Evolutionary conservation across 1,140 invertebrate genomes (phyloP).

Genomic region (Melipona quadrifasciata): DNA sequence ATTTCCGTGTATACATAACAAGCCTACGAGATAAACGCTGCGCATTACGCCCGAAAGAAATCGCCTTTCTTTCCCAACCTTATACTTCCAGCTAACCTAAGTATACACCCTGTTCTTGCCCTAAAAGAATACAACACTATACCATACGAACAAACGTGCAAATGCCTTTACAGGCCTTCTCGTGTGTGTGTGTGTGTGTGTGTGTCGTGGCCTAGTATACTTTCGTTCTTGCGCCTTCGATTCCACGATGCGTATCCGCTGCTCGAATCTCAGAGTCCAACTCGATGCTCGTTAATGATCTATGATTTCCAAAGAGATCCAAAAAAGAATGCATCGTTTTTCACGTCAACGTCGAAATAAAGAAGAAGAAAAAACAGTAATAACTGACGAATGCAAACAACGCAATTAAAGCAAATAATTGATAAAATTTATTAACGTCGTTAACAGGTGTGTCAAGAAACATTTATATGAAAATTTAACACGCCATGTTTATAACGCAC

Average conservation of each 20-base stretch:
- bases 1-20: slow-evolving; percentile 1
- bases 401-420: neutral
- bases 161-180: neutral
- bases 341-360: neutral
- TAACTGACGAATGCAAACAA: neutral
- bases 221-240: neutral
- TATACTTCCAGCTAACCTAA: neutral
- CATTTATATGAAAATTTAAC: too few species aligned
- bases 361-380: neutral
- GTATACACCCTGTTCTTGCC: neutral
- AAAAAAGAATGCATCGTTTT: too few species aligned
- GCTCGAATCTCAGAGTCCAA: neutral
- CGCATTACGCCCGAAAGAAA: neutral
- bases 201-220: neutral
- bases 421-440: neutral
- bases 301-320: neutral
- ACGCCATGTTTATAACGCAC: too few species aligned
- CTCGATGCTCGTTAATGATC: too few species aligned
- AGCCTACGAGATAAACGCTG: neutral
- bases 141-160: neutral
- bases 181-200: neutral
- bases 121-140: neutral
- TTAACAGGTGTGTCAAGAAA: too few species aligned
- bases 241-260: neutral
- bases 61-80: slow-evolving; percentile 7